Conservation (phyloP, 64 coral and sea anemone genomes). For the Dendronephthya gigantea region DNA sequence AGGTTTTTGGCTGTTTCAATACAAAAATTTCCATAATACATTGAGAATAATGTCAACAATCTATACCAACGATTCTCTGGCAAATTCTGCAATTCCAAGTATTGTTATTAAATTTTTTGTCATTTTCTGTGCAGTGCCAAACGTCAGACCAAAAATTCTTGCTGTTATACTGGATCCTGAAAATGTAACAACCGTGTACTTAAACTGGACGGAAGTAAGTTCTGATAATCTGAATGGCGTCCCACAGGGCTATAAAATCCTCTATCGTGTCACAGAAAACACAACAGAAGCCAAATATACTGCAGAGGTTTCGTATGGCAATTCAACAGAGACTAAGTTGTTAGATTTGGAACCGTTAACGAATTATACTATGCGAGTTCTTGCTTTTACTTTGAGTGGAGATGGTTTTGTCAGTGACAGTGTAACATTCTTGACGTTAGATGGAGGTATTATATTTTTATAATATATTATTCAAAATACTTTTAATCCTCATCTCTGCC, state of each 20-base stretch:
- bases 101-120: too few relatives aligned
- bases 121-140: too few relatives aligned
- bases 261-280: not conserved
- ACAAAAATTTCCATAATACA: too few relatives aligned
- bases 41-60: too few relatives aligned
- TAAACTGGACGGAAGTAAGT: not conserved
- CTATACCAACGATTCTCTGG: too few relatives aligned
- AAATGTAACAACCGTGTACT: not conserved
- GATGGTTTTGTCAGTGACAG: not conserved
- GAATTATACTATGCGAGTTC: not conserved
- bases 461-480: too few relatives aligned
- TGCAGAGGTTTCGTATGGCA: not conserved
- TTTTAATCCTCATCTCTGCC: too few relatives aligned
- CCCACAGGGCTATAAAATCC: not conserved
- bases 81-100: too few relatives aligned
- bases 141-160: too few relatives aligned
- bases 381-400: not conserved
- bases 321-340: not conserved
- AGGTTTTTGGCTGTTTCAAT: too few relatives aligned
- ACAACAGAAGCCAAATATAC: not conserved
- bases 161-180: not conserved
- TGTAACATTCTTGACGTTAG: not conserved
- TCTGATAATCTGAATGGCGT: not conserved
- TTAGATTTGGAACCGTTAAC: not conserved
- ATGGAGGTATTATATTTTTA: not conserved